A percentile compares a stretch with the other conserved stretches of the same genome.
Conservation (phyloP, 2,888 invertebrate genomes). For the Philereme transversata region DNA sequence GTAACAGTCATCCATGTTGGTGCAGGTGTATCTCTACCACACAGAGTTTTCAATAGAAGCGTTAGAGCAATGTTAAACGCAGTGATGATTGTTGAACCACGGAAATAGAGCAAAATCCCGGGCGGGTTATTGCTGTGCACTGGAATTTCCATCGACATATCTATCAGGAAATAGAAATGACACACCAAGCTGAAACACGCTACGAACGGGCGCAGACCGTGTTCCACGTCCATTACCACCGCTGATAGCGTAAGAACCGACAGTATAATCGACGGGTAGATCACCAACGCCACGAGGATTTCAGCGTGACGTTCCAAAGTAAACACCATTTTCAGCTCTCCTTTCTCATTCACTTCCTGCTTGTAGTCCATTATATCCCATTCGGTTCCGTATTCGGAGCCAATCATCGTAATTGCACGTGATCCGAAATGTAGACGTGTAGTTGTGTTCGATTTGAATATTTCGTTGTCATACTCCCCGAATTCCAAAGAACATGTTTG, state of each 20-base stretch:
- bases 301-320: slow-evolving; percentile 52
- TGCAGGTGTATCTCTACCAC: slow-evolving; percentile 34
- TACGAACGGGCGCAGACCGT: slow-evolving; percentile 42
- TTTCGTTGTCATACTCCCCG: slow-evolving; percentile 20
- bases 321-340: slow-evolving; percentile 47
- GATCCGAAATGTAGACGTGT: slow-evolving; percentile 35
- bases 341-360: slow-evolving; percentile 33
- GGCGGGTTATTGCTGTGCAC: slow-evolving; percentile 46
- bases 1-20: slow-evolving; percentile 40
- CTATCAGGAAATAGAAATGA: slow-evolving; percentile 47
- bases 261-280: slow-evolving; percentile 50
- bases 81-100: slow-evolving; percentile 49
- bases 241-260: slow-evolving; percentile 44
- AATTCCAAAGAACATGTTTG: slow-evolving; percentile 43
- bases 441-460: slow-evolving; percentile 28
- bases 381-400: slow-evolving; percentile 48
- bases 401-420: slow-evolving; percentile 36
- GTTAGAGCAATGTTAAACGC: slow-evolving; percentile 41
- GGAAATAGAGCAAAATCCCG: slow-evolving; percentile 49
- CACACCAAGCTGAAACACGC: slow-evolving; percentile 48
- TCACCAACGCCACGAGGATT: slow-evolving; percentile 45
- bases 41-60: slow-evolving; percentile 42
- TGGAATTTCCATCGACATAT: slow-evolving; percentile 45
- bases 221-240: slow-evolving; percentile 47
- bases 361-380: slow-evolving; percentile 54